These are phyloP conservation scores for Bombus soroeensis DNA, from an alignment of 1,140 invertebrate species.

Conservation along the genomic window DNA sequence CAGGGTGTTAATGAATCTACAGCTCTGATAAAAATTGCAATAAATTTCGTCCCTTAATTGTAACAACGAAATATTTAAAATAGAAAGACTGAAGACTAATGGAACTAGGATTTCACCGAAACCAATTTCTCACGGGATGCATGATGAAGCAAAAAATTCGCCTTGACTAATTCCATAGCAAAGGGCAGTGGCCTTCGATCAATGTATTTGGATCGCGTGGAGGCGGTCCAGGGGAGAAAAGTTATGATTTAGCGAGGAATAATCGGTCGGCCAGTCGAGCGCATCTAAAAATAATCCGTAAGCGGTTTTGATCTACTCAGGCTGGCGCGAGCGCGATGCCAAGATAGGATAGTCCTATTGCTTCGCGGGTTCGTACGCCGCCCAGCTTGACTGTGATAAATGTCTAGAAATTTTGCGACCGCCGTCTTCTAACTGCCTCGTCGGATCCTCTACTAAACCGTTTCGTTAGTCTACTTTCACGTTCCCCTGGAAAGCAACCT, in stretches of 20 bases:
- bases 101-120: neutral
- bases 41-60: neutral
- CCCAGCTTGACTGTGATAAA: conserved; percentile 43
- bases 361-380: neutral
- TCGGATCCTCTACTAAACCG: neutral
- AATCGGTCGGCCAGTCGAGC: conserved; percentile 56
- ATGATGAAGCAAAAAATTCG: neutral
- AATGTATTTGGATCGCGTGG: conserved; percentile 53
- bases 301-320: conserved; percentile 54
- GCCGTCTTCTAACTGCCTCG: neutral
- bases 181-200: conserved; percentile 52
- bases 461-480: conserved; percentile 21
- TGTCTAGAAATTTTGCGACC: conserved; percentile 49
- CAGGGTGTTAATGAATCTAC: too few species aligned
- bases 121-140: neutral
- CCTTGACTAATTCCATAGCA: conserved; percentile 33
- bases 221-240: conserved; percentile 49
- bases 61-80: neutral
- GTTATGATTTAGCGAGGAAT: conserved; percentile 73
- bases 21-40: neutral
- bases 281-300: conserved; percentile 65
- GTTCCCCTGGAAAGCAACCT: neutral
- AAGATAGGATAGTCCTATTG: conserved; percentile 57
- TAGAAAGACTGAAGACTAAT: neutral
- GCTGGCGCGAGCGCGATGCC: conserved; percentile 53